Evolutionary conservation across 1,140 invertebrate genomes (phyloP).

Genomic region (Heliconius hewitsoni): DNA sequence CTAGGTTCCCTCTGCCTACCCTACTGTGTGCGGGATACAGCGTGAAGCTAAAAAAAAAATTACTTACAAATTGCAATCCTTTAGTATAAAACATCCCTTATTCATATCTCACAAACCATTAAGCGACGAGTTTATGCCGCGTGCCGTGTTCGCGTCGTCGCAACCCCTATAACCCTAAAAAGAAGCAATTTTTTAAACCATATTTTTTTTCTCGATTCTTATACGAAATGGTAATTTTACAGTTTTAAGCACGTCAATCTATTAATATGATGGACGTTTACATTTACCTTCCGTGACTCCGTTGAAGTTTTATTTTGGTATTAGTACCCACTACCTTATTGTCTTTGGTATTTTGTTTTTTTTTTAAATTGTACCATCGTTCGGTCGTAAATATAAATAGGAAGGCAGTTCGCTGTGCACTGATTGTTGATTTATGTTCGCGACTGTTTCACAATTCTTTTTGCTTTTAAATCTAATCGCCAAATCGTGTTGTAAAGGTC

Average conservation of each 20-base stretch:
- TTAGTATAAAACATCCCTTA: slow-evolving; percentile 25
- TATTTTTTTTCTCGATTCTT: slow-evolving; percentile 53
- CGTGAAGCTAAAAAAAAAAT: too few relatives aligned
- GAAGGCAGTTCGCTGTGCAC: slow-evolving; percentile 42
- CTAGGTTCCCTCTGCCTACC: too few relatives aligned
- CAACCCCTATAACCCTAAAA: slow-evolving; percentile 47
- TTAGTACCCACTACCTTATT: slow-evolving; percentile 49
- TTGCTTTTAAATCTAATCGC: neutral
- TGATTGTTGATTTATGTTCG: slow-evolving; percentile 45
- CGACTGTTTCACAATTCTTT: slow-evolving; percentile 1
- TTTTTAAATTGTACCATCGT: slow-evolving; percentile 47
- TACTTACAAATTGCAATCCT: slow-evolving; percentile 18
- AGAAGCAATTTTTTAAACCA: slow-evolving; percentile 41
- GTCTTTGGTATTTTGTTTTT: slow-evolving; percentile 46
- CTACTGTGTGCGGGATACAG: too few relatives aligned
- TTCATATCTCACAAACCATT: slow-evolving; percentile 48
- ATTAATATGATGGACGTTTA: slow-evolving; percentile 70
- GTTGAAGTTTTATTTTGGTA: slow-evolving; percentile 53
- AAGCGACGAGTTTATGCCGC: slow-evolving; percentile 34
- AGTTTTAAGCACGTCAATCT: slow-evolving; percentile 79
- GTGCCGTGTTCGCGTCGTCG: slow-evolving; percentile 50
- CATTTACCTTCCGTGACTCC: slow-evolving; percentile 68
- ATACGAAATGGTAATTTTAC: slow-evolving; percentile 77
- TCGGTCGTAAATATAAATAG: slow-evolving; percentile 53
- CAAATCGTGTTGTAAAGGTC: neutral